Conservation (phyloP, 1,140 invertebrate species). For the Chymomyza costata region DNA sequence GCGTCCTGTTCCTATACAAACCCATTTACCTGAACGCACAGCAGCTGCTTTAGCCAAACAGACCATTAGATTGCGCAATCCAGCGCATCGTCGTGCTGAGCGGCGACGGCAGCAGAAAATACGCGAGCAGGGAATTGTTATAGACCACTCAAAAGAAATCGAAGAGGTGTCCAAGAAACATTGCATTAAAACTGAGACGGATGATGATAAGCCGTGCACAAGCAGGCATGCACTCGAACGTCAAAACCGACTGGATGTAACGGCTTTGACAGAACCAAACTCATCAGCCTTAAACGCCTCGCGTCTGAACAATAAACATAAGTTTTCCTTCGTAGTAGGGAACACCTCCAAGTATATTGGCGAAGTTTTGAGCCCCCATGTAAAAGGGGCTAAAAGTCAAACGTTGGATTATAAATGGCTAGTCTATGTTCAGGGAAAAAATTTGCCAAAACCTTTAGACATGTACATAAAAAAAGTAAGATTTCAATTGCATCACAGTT, state of each 20-base stretch:
- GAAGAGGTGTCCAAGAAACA: neutral
- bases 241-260: conserved; percentile 60
- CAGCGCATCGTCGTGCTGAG: conserved; percentile 36
- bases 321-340: conserved; percentile 80
- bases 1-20: conserved; percentile 69
- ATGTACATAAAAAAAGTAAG: conserved; percentile 81
- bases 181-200: conserved; percentile 4
- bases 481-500: conserved; percentile 90
- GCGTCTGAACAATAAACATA: conserved; percentile 63
- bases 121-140: conserved; percentile 57
- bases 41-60: conserved; percentile 75
- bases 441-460: conserved; percentile 78
- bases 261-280: conserved; percentile 12
- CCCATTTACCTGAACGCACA: conserved; percentile 75
- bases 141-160: conserved; percentile 49
- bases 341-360: conserved; percentile 92
- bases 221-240: conserved; percentile 41
- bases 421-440: conserved; percentile 83
- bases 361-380: conserved; percentile 38
- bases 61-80: conserved; percentile 59
- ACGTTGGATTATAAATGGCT: conserved; percentile 93
- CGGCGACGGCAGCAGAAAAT: conserved; percentile 46
- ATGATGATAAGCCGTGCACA: conserved; percentile 45
- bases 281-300: conserved; percentile 42
- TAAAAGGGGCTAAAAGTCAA: conserved; percentile 66